Base-by-base conservation (phyloP, 2,797 vertebrate genomes). In the Falco cherrug region DNA sequence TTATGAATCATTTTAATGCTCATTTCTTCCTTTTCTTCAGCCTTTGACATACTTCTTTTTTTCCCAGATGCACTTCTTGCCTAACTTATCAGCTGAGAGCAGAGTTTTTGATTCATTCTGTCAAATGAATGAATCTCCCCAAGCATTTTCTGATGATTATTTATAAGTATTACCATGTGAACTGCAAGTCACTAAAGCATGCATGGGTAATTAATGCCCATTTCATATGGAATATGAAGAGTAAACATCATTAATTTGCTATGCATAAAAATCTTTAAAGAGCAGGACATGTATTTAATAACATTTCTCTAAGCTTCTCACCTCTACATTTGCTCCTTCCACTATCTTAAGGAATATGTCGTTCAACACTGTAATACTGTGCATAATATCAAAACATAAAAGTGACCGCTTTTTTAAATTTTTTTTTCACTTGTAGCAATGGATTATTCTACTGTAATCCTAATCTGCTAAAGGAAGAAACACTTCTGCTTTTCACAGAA, bases 101-200 rank as follows among this genome's bases (percentile, higher is more conserved):
- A 94, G 63, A 94, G 57, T 21, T 93, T 95, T 81, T 96, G 91
- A 93, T 94, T 93, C 64, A 69, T 93, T 90, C 81, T 94, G 83
- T 95, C 78, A 84, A 93, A 86, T 77, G 84, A 94, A 85, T 94
- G 48, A 93, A 93, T 91, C 60, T 97, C 90, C 87, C 73, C 61
- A 90, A 84, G 84, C 78, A 81, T 96, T 95, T 97, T 95, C 75
- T 92, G 57, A 87, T 89, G 54, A 85, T 95, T 94, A 95, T 96
- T 97, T 94, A 68, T 96, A 96, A 96, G 64, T 67, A 92, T 86
- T 90, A 80, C 83, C 56, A 83, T 83, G 45, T 84, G 86, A 95
- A 87, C 81, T 84, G 87, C 45, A 96, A 95, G 92, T 79, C 73
- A 57, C 65, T 75, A 87, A 93, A 84, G 41, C 48, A 76, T 76